phyloP scores from a whole-genome alignment of 2,113 vertebrate species.

The Labeo rohita region DNA sequence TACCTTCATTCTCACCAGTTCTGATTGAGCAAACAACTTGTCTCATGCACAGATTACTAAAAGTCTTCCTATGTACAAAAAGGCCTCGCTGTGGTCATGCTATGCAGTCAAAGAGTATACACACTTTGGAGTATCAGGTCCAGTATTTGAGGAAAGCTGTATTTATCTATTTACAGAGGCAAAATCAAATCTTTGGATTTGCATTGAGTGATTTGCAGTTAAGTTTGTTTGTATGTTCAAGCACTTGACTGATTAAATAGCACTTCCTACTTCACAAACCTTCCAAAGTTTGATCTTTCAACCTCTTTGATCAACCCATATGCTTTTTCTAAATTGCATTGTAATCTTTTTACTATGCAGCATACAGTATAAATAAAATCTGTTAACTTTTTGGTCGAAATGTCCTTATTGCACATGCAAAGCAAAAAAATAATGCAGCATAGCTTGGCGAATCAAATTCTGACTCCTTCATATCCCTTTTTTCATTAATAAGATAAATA shows the following conservation, averaged over 20 bases:
- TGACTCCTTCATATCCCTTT: background rate
- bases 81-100: conserved; percentile 27
- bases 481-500: background rate
- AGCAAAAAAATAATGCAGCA: background rate
- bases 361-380: background rate
- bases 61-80: background rate
- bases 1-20: conserved; percentile 40
- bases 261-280: background rate
- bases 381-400: background rate
- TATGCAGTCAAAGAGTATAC: background rate
- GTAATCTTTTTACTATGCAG: background rate
- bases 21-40: background rate
- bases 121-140: background rate
- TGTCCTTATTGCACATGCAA: conserved; percentile 1
- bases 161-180: conserved; percentile 54
- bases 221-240: conserved; percentile 3
- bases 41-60: background rate
- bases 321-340: background rate
- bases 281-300: background rate
- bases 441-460: background rate
- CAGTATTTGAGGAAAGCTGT: background rate
- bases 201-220: background rate
- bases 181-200: conserved; percentile 60
- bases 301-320: background rate
- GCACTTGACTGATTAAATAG: conserved; percentile 17